A percentile compares a stretch with the other conserved stretches of the same genome.
phyloP scores from a whole-genome alignment of 2,113 vertebrate genomes.

The Heterocephalus glaber region DNA sequence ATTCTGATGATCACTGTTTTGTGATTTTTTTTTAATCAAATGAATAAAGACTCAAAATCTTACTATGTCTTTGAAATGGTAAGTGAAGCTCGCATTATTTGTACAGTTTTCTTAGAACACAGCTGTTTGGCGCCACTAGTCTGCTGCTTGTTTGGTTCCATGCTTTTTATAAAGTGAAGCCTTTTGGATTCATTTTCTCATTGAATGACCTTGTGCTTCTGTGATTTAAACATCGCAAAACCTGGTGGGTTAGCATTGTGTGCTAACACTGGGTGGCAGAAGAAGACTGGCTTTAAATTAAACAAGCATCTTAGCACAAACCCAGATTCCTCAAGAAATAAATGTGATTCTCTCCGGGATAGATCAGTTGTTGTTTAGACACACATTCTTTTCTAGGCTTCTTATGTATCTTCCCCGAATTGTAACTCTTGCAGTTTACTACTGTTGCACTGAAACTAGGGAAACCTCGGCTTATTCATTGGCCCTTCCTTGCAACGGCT shows the following conservation, averaged over 20 bases:
- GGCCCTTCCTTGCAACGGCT: background rate
- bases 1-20: slow-evolving; percentile 13
- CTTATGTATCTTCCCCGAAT: background rate
- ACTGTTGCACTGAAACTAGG: background rate
- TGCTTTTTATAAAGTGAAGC: background rate
- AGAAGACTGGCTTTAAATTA: slow-evolving; percentile 71
- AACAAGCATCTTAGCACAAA: background rate
- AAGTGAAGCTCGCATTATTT: slow-evolving; percentile 1
- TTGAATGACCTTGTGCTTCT: background rate
- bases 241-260: slow-evolving; percentile 23
- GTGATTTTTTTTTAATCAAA: background rate
- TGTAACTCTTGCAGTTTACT: slow-evolving; percentile 32
- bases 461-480: background rate
- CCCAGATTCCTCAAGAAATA: slow-evolving; percentile 49
- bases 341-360: background rate
- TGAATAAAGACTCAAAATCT: slow-evolving; percentile 24
- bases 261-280: slow-evolving; percentile 72
- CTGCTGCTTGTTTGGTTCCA: background rate
- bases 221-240: background rate
- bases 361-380: background rate
- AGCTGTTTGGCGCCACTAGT: background rate
- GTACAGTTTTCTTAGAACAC: background rate
- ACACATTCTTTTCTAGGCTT: slow-evolving; percentile 22
- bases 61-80: background rate
- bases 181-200: slow-evolving; percentile 46